Base-by-base conservation (phyloP, 2,888 invertebrate species). In the Cheilosia urbana region DNA sequence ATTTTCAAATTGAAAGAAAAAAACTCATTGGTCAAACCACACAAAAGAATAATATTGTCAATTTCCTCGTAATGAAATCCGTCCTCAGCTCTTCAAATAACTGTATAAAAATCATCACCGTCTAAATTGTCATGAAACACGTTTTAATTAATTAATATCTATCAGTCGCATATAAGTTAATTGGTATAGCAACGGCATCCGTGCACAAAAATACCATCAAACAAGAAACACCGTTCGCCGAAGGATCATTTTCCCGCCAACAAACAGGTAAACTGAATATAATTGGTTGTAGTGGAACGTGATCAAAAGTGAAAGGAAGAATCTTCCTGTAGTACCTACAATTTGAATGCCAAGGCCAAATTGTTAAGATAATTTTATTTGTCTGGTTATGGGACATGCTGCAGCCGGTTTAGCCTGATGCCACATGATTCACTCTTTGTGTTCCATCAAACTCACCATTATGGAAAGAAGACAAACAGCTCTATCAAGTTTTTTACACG, bases 281-380 rank as follows among this genome's bases (percentile, higher is more conserved):
- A 49, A 71, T 45, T 57, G 21, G 9, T 24, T 21, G 4, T 11
- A 27, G 21, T 49, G 24, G 19, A 72, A 66, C 60, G 49, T 78
- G 72, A 62, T 47, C 73, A 40, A 68, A 83, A 83, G 83, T 83
- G 83, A 83, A 83, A 73, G 83, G 68, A 72, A 76, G 9, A 51
- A n/a, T 60, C 66, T 51, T 45, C 27, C 42, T 30, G 62, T 55
- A 17, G 27, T 27, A 5, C 27, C 34, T 58, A 17, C 37, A 60
- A 27, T 51, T 66, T 71, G 37, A 42, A 77, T 57, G 71, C 63
- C 82, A 83, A 83, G 82, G 82, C 60, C 53, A 78, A 63, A 51
- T 63, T 47, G 17, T 40, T 68, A 49, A 58, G 66, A 60, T 60
- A 40, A 40, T 58, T 58, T 49, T 58, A 76, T 76, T 58, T 19